Percentiles rank a stretch among this genome's conserved stretches.
These are phyloP conservation scores for Phyto melanocephala DNA, from an alignment of 2,888 invertebrate genomes.

Conservation along the genomic window DNA sequence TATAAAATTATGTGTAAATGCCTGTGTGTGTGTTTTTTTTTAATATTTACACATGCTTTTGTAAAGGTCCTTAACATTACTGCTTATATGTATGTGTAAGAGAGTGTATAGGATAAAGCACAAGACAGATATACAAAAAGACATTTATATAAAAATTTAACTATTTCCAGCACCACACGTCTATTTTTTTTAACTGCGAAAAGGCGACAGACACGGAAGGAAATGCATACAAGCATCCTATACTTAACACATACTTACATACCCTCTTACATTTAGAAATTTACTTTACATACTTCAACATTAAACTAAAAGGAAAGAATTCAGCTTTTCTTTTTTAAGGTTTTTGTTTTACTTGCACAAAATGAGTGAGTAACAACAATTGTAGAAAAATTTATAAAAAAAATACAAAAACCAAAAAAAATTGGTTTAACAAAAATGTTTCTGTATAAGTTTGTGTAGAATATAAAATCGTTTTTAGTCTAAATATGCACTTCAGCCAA, in stretches of 20 bases:
- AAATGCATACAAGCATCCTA: constrained; percentile 45
- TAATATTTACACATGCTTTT: background rate
- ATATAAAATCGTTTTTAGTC: constrained; percentile 20
- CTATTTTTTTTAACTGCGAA: constrained; percentile 14
- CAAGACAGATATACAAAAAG: background rate
- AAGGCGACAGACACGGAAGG: constrained; percentile 45
- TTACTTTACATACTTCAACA: constrained; percentile 25
- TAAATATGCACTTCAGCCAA: constrained; percentile 21
- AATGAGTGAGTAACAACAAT: constrained; percentile 37
- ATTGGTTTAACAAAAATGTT: background rate
- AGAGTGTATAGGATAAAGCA: background rate
- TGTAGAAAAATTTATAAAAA: constrained; percentile 24
- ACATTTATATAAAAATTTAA: constrained; percentile 24
- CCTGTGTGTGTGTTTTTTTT: background rate
- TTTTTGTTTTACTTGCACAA: constrained; percentile 7
- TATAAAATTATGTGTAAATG: background rate
- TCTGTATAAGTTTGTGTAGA: background rate
- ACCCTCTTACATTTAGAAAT: constrained; percentile 16
- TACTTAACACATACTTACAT: constrained; percentile 43
- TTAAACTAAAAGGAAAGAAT: background rate
- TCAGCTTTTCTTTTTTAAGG: background rate
- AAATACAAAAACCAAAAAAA: background rate
- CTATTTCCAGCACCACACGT: constrained; percentile 40
- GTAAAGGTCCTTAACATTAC: constrained; percentile 14
- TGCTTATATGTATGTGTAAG: background rate